Base-by-base conservation (phyloP, 1,140 invertebrate genomes). In the Eciton burchellii region DNA sequence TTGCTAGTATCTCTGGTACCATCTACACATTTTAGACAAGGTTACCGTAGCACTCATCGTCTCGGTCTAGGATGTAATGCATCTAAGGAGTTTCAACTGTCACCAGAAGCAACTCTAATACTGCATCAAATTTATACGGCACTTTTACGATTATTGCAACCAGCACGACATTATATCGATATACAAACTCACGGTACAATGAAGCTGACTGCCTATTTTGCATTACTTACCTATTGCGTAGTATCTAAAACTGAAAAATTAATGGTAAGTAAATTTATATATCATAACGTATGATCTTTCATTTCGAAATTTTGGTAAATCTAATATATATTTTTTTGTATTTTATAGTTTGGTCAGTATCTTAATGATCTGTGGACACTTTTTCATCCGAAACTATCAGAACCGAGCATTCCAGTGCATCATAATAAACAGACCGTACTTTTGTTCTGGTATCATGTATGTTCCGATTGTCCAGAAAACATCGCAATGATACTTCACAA, bases 391-490 rank as follows among this genome's bases (percentile, higher is more conserved):
- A 98, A 98, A 86, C 95, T 99, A 62, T 98, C 98, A n/a, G 98
- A 99, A 94, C 98, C 98, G 2, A 97, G 97, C 72, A 98, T 99
- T 89, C 97, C 98, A 43, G 97, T 98, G 63, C 98, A 99, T 94
- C 98, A 98, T 87, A 99, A 99, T 91, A 99, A 99, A 93, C 97
- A 99, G 94, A 97, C 98, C 4, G 94, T 99, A 66, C 94, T 99
- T 35, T 95, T 97, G 49, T 99, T 98, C 94, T 99, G 98, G 98
- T 97, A 98, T 94, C 97, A 98, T 76, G 98, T 98, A 11, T 98
- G 97, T 89, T 95, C 96, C 3, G 98, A 99, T 92, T 99, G 98
- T 93, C 97, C 97, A 0, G 98, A 99, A 93, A 99, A 99, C 93
- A 96, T 99, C 49, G 96, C 97, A 89, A 95, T 97, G 45, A 98